phyloP scores from a whole-genome alignment of 2,113 vertebrate genomes.

The Trematocara zebra region DNA sequence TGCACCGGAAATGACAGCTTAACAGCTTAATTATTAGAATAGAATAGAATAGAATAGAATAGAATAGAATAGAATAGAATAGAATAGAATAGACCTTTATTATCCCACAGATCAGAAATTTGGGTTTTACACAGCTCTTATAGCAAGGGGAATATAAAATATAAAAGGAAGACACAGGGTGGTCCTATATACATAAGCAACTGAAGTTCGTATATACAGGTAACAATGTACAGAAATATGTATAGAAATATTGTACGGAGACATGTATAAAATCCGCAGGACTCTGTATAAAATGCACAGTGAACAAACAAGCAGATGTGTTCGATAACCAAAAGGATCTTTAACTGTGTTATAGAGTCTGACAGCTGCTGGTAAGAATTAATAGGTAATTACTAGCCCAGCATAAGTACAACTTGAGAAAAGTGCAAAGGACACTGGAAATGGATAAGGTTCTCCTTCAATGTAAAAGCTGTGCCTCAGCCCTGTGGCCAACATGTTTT shows the following conservation, averaged over 20 bases:
- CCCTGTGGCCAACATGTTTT: background rate
- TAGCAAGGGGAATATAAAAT: background rate
- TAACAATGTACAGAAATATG: background rate
- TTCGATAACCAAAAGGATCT: background rate
- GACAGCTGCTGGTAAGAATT: background rate
- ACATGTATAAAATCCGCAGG: background rate
- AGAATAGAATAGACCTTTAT: background rate
- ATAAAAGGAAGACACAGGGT: background rate
- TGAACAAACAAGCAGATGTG: background rate
- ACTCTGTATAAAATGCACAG: background rate
- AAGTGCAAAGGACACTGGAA: background rate
- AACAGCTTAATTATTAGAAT: background rate
- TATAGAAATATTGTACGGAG: background rate
- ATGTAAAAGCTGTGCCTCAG: background rate
- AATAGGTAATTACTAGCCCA: background rate
- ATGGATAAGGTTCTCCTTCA: background rate
- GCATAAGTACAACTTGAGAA: background rate
- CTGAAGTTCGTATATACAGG: background rate
- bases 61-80: background rate
- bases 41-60: background rate
- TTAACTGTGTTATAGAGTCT: background rate
- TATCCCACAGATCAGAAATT: background rate
- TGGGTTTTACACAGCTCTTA: background rate
- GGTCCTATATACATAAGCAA: background rate
- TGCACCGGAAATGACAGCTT: fast-evolving